phyloP scores from a whole-genome alignment of 2,888 invertebrate genomes.

The Eilema sororculum region DNA sequence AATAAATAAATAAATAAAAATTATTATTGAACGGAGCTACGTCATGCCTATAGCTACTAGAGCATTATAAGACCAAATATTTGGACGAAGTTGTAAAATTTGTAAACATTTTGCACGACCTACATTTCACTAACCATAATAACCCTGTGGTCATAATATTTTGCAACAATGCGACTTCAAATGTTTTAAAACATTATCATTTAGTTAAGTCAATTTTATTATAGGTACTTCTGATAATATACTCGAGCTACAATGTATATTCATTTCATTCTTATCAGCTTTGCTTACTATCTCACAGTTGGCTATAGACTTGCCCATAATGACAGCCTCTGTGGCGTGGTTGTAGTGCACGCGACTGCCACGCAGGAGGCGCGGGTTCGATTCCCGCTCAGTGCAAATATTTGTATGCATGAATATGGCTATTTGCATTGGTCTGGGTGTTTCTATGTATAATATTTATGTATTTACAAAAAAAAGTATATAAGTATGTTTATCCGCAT shows the following conservation, averaged over 20 bases:
- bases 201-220: not conserved
- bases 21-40: not conserved
- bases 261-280: not conserved
- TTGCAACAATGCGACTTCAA: not conserved
- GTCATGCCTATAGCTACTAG: not conserved
- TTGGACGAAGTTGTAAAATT: not conserved
- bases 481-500: no score
- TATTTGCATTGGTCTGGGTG: no score
- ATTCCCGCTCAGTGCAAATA: no score
- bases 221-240: constrained; percentile 5
- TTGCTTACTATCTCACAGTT: not conserved
- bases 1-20: no score
- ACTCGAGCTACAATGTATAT: not conserved
- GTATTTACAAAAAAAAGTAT: no score
- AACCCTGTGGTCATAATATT: not conserved
- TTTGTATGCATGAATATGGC: no score
- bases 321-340: no score
- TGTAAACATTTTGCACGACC: not conserved
- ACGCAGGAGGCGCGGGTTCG: no score
- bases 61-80: not conserved
- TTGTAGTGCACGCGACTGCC: no score
- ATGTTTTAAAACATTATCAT: constrained; percentile 2
- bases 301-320: no score
- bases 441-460: no score
- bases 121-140: constrained; percentile 9